Conservation (phyloP, 2,113 vertebrate species). For the Varanus komodoensis region DNA sequence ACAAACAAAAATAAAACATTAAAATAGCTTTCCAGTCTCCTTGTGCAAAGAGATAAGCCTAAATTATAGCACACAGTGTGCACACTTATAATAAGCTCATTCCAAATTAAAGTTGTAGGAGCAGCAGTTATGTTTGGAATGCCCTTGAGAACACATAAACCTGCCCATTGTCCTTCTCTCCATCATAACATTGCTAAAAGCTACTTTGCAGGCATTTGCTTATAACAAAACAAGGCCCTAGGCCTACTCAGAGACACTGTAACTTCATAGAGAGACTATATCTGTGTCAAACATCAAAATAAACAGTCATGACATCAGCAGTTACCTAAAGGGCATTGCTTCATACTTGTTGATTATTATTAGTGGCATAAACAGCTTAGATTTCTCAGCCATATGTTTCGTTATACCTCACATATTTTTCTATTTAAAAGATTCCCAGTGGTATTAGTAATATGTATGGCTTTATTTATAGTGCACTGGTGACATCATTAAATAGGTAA, state of each 20-base stretch:
- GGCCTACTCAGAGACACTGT: too few species aligned
- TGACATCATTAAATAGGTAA: neutral
- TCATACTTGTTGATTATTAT: neutral
- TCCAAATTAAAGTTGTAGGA: constrained; percentile 40
- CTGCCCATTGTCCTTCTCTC: neutral
- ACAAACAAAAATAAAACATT: neutral
- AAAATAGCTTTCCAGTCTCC: neutral
- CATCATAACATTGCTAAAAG: neutral
- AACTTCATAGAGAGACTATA: too few species aligned
- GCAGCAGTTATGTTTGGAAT: constrained; percentile 44
- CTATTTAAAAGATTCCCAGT: neutral
- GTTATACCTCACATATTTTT: neutral
- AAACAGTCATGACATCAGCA: too few species aligned
- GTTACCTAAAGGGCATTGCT: too few species aligned
- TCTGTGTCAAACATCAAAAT: too few species aligned
- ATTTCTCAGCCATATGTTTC: neutral
- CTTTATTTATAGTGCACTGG: neutral
- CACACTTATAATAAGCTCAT: neutral
- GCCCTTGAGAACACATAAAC: constrained; percentile 34
- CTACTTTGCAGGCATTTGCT: neutral
- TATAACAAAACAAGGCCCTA: too few species aligned
- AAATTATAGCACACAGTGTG: neutral
- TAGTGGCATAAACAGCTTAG: neutral
- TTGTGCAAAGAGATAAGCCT: constrained; percentile 8
- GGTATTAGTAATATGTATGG: neutral